phyloP scores from a whole-genome alignment of 2,888 invertebrate species.

The Mimas tiliae region DNA sequence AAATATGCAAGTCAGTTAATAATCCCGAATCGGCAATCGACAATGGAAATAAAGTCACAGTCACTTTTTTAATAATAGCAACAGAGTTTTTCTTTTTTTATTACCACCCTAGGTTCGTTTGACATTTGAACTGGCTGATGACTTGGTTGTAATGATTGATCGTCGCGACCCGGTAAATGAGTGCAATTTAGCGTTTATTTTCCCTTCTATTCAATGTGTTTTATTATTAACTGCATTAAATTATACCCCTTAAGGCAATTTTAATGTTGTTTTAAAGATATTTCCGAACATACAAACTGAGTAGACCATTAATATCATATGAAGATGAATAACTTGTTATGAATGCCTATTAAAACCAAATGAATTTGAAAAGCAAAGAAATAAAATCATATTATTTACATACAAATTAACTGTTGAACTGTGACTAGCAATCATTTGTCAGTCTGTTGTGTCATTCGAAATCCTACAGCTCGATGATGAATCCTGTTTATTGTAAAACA shows the following conservation, averaged over 20 bases:
- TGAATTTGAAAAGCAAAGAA: constrained; percentile 49
- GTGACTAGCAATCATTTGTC: constrained; percentile 79
- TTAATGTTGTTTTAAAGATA: constrained; percentile 23
- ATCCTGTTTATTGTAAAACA: constrained; percentile 47
- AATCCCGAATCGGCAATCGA: constrained; percentile 83
- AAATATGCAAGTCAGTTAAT: constrained; percentile 85
- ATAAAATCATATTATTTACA: constrained; percentile 64
- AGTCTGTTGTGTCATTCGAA: constrained; percentile 75
- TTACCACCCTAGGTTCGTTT: constrained; percentile 83
- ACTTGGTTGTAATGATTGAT: constrained; percentile 82
- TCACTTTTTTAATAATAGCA: constrained; percentile 85
- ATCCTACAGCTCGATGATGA: constrained; percentile 51
- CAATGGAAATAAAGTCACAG: constrained; percentile 85
- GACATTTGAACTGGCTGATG: constrained; percentile 84
- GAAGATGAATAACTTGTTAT: constrained; percentile 22
- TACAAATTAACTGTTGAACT: constrained; percentile 80
- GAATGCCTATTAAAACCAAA: constrained; percentile 42
- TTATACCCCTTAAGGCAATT: constrained; percentile 39
- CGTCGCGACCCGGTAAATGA: constrained; percentile 80
- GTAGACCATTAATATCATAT: constrained; percentile 17
- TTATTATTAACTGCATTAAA: constrained; percentile 68
- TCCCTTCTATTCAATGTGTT: constrained; percentile 71
- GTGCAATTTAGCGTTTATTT: constrained; percentile 83
- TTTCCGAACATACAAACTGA: background rate
- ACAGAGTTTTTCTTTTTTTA: constrained; percentile 79